These are phyloP conservation scores for Limnodromus scolopaceus DNA, from an alignment of 2,797 vertebrate species.

Conservation along the genomic window DNA sequence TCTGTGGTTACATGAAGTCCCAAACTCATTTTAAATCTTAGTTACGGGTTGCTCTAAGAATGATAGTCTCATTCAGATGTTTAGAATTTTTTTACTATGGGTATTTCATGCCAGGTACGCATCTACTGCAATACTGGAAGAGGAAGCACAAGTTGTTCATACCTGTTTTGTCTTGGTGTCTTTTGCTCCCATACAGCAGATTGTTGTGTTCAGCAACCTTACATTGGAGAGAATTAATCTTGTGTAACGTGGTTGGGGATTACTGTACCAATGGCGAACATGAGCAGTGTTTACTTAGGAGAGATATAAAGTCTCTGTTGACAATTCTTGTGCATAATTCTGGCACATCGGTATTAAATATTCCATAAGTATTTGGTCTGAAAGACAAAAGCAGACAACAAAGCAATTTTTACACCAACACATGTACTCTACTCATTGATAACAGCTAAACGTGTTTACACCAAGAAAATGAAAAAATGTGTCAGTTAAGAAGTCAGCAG, in stretches of 20 bases:
- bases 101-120: background rate
- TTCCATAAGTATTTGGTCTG: conserved; percentile 35
- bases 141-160: background rate
- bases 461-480: background rate
- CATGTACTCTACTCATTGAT: background rate
- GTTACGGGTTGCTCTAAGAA: background rate
- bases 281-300: background rate
- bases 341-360: conserved; percentile 34
- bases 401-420: background rate
- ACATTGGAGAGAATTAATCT: conserved; percentile 59
- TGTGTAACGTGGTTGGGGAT: conserved; percentile 43
- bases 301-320: background rate
- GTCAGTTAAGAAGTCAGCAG: background rate
- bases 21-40: background rate
- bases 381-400: conserved; percentile 30
- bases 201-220: conserved; percentile 60
- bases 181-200: conserved; percentile 28
- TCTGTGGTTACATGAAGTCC: background rate
- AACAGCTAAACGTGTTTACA: background rate
- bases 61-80: background rate
- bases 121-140: background rate
- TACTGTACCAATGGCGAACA: background rate
- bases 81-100: background rate
- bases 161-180: conserved; percentile 25
- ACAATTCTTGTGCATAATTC: conserved; percentile 14